Conservation (phyloP, 2,888 invertebrate species). For the Shargacucullia verbasci region DNA sequence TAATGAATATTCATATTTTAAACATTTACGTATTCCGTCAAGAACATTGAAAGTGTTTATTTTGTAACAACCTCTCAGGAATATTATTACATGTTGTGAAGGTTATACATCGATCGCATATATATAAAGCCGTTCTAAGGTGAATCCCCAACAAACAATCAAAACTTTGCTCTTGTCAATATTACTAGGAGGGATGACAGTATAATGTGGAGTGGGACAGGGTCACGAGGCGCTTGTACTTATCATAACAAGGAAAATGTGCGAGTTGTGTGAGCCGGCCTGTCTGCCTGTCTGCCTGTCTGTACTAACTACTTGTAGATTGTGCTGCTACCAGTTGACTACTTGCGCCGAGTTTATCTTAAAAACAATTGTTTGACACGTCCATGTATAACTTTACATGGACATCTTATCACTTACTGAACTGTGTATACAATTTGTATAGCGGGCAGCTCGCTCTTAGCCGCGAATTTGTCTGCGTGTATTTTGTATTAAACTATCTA, state of each 20-base stretch:
- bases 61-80: neutral
- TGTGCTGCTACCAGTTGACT: neutral
- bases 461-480: too few relatives aligned
- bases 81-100: neutral
- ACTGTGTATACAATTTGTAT: too few relatives aligned
- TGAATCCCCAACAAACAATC: slow-evolving; percentile 3
- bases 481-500: too few relatives aligned
- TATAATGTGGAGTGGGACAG: neutral
- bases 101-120: neutral
- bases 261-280: slow-evolving; percentile 1
- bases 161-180: slow-evolving; percentile 4
- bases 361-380: too few relatives aligned
- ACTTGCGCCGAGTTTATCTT: too few relatives aligned
- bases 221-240: neutral
- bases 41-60: neutral
- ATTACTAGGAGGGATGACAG: slow-evolving; percentile 1
- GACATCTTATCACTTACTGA: too few relatives aligned
- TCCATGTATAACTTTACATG: too few relatives aligned
- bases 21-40: slow-evolving; percentile 11
- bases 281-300: too few relatives aligned
- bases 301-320: slow-evolving; percentile 1
- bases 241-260: neutral
- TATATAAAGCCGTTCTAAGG: too few relatives aligned
- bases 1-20: neutral
- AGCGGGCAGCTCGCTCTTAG: too few relatives aligned